Evolutionary conservation across 2,797 vertebrate genomes (phyloP).

Genomic region (Eidolon dupreanum): DNA sequence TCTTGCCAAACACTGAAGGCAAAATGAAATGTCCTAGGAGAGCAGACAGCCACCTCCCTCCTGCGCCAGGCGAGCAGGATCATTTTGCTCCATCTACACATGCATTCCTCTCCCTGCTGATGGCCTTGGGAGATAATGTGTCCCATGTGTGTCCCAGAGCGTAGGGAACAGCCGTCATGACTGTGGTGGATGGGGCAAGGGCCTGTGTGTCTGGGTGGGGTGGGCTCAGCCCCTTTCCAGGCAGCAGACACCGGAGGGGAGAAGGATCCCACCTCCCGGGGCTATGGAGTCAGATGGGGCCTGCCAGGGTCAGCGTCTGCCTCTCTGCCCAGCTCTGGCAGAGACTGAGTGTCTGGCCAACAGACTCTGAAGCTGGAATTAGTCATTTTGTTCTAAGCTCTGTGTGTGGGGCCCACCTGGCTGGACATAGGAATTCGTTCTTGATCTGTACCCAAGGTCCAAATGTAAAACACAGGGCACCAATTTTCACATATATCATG

Average conservation of each 20-base stretch:
- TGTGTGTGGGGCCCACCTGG: not conserved
- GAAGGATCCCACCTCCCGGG: not conserved
- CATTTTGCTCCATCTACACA: not conserved
- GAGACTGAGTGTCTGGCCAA: not conserved
- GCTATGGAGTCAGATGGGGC: not conserved
- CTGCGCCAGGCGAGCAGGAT: not conserved
- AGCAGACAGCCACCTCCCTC: conserved; percentile 37
- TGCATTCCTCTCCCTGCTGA: not conserved
- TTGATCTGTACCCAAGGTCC: not conserved
- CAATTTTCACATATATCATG: fast-evolving
- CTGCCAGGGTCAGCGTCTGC: not conserved
- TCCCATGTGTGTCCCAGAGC: not conserved
- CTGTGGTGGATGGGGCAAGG: not conserved
- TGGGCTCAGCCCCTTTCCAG: not conserved
- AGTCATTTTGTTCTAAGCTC: not conserved
- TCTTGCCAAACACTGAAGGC: conserved; percentile 64
- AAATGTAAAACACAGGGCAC: not conserved
- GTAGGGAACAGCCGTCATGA: not conserved
- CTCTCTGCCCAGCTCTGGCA: not conserved
- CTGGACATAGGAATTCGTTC: not conserved
- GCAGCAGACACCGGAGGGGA: not conserved
- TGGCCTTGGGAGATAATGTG: conserved; percentile 42
- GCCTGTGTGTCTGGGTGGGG: not conserved
- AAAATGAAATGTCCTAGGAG: conserved; percentile 55
- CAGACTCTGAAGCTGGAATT: not conserved